Conservation (phyloP, 1,140 invertebrate genomes). For the Drusus annulatus region DNA sequence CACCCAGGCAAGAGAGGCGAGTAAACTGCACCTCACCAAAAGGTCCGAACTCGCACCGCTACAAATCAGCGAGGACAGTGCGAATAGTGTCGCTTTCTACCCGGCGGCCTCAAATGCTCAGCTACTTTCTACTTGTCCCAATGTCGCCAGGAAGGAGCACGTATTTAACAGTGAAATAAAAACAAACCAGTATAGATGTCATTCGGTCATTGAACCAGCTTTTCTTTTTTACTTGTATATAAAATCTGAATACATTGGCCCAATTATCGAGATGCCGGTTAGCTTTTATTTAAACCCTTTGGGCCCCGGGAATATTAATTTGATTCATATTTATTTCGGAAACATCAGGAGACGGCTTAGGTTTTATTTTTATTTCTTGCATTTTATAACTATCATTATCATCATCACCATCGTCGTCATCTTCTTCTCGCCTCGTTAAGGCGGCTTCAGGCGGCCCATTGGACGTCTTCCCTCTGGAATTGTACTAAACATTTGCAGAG, state of each 20-base stretch:
- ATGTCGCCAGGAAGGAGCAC: constrained; percentile 30
- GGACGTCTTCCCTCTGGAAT: no score
- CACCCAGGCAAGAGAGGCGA: background rate
- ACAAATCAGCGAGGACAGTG: background rate
- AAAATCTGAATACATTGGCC: constrained; percentile 38
- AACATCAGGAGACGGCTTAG: background rate
- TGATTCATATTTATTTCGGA: background rate
- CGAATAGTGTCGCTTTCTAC: background rate
- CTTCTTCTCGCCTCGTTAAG: no score
- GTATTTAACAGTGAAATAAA: constrained; percentile 38
- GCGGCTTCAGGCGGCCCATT: no score
- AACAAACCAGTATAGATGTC: constrained; percentile 40
- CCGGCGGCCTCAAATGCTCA: background rate
- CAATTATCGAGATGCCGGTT: constrained; percentile 34
- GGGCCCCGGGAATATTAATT: background rate
- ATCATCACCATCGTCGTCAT: no score
- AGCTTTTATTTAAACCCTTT: constrained; percentile 21
- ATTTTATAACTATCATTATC: background rate
- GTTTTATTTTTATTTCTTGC: background rate
- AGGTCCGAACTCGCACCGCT: background rate
- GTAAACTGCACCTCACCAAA: background rate
- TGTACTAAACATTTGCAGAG: no score
- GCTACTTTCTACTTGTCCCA: constrained; percentile 29
- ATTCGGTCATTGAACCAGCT: constrained; percentile 29
- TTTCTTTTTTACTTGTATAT: constrained; percentile 38